Evolutionary conservation across 2,888 invertebrate species (phyloP), one percentile per base, ranked within the genome.

Genomic region (Aelia acuminata): DNA sequence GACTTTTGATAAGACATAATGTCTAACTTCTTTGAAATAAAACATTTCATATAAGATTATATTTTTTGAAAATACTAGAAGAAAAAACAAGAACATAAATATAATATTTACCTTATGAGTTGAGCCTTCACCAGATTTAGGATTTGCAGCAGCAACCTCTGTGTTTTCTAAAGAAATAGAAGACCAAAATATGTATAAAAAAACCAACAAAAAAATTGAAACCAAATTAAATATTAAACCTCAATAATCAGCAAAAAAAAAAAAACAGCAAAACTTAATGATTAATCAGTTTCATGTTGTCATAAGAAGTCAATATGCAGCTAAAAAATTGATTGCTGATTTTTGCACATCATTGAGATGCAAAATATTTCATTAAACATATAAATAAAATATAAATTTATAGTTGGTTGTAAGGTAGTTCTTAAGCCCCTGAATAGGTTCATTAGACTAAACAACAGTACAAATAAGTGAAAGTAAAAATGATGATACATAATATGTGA

Each of bases 101-200:
- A 35, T 70, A 15, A 57, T 43, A 80, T 80, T 43, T 39, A 43
- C 43, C 43, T 80, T 80, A 80, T 80, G 80, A 43, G 80, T 80
- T 43, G 80, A 80, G 0, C 80, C 80, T 80, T 80, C 80, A 47
- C 80, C 80, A 11, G 80, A 47, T 80, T 80, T 80, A 43, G 80
- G 80, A 43, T 80, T 80, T 43, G 80, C 13, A 80, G 80, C 13
- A 80, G 80, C 43, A 47, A n/a, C 35, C 13, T 43, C 43, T 43
- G 80, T 13, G n/a, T 39, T 80, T 80, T 80, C 80, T 80, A n/a
- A 80, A 80, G 5, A n/a, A 80, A 13, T 39, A 39, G 39, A 75
- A 39, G n/a, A 75, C 15, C 11, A 57, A 57, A 57, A 57, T 53
- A 15, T 53, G n/a, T 8, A 20, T n/a, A 53, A 3, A 11, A 31